Conservation (phyloP, 2,888 invertebrate genomes). For the Andrena camellia region DNA sequence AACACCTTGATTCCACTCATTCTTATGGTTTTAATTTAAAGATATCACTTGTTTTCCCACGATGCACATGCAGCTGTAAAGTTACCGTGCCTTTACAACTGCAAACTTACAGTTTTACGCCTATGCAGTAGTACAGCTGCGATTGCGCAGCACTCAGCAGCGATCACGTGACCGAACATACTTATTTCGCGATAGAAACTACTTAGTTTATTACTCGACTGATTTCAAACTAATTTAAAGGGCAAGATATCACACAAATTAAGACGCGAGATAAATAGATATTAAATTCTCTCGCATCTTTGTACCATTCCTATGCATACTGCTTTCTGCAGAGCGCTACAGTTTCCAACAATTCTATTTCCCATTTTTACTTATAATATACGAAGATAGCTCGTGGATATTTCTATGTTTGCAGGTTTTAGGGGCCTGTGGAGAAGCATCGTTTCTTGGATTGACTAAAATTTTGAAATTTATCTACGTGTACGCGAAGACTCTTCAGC, state of each 20-base stretch:
- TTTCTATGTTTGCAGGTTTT: no score
- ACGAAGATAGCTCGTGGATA: no score
- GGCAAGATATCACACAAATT: neutral
- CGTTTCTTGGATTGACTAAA: neutral
- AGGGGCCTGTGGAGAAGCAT: no score
- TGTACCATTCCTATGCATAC: no score
- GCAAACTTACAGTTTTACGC: constrained; percentile 49
- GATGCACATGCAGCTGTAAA: constrained; percentile 9
- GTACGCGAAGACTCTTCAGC: neutral
- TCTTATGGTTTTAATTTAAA: neutral
- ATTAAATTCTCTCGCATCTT: neutral
- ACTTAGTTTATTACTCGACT: neutral
- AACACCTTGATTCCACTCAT: neutral
- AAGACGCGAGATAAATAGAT: neutral
- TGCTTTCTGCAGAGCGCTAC: no score
- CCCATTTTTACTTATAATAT: no score
- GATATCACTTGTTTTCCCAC: neutral
- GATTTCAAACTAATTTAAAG: neutral
- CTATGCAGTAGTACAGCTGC: constrained; percentile 48
- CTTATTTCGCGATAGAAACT: constrained; percentile 12
- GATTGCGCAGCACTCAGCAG: constrained; percentile 37
- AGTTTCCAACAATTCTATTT: no score
- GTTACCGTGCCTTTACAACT: constrained; percentile 32
- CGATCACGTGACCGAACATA: constrained; percentile 51
- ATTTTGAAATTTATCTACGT: constrained; percentile 8